Base-by-base conservation (phyloP, 2,113 vertebrate species). In the Carlito syrichta region DNA sequence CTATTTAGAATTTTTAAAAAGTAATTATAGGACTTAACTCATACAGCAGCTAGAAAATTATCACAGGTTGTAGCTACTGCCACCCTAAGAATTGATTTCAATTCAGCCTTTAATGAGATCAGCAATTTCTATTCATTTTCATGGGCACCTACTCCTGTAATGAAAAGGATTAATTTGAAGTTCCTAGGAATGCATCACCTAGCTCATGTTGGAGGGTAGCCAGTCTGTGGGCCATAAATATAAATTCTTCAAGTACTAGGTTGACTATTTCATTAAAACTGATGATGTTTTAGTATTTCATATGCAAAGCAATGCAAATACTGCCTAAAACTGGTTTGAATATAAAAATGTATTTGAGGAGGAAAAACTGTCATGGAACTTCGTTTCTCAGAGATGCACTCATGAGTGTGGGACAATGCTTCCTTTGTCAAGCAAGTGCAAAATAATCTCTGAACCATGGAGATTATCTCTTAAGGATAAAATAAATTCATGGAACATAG, bases 101-200 rank as follows among this genome's bases (percentile, higher is more conserved):
- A 97, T 97, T 98, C 96, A 97, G 95, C 40, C 89, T 96, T 98
- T 98, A 98, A 98, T 97, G 97, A 97, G 97, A 97, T 97, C 96
- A 97, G 96, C 96, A 96, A 95, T 97, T 98, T 95, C 95, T 95
- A 97, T 98, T 97, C 97, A 98, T 96, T 97, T 98, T 96, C 94
- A 96, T 97, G 97, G 97, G 95, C 93, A 96, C 97, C 96, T 97
- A 98, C 96, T 97, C 91, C 93, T 95, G 48, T 96, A 97, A 97
- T 98, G 95, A 97, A 97, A 97, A 96, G 97, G 94, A 98, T 97
- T 97, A 98, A 97, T 97, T 95, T 97, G 95, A 97, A 97, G 91
- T 96, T 95, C 58, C 94, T 96, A 96, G 96, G 96, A 98, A 97
- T 97, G 96, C 91, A 97, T 97, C 97, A 95, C 52, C 95, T 97